phyloP scores from a whole-genome alignment of 1,140 invertebrate species.

The Anadara kagoshimensis region DNA sequence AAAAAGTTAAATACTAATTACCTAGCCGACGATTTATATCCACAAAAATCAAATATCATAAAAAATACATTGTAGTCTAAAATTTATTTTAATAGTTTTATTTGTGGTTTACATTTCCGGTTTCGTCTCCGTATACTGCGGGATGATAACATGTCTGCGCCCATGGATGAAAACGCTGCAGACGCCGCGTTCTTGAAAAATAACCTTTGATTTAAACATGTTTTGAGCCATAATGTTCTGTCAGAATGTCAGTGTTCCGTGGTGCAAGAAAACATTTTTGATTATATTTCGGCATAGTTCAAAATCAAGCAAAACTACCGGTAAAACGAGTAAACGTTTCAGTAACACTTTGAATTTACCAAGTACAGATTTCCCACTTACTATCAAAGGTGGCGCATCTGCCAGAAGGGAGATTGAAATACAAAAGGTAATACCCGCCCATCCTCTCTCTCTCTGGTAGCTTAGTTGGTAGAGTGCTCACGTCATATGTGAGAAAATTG shows the following conservation, averaged over 20 bases:
- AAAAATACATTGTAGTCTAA: too few species aligned
- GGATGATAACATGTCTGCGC: conserved; percentile 54
- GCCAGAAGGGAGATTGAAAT: conserved; percentile 79
- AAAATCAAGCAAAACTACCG: conserved; percentile 35
- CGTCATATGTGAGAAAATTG: too few species aligned
- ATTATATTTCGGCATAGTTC: neutral
- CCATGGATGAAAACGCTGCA: conserved; percentile 9
- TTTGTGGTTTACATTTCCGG: neutral
- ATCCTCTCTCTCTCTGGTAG: too few species aligned
- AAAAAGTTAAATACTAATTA: too few species aligned
- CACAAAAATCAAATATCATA: too few species aligned
- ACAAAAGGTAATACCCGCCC: conserved; percentile 72
- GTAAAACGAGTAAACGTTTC: conserved; percentile 52
- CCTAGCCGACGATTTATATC: too few species aligned
- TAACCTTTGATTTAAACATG: too few species aligned
- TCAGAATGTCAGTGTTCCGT: too few species aligned
- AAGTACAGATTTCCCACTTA: conserved; percentile 81
- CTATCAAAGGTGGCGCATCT: conserved; percentile 77
- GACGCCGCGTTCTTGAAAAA: neutral
- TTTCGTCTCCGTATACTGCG: conserved; percentile 32
- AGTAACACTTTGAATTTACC: conserved; percentile 81
- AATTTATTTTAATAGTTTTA: neutral
- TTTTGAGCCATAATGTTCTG: too few species aligned
- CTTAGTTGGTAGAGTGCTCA: too few species aligned
- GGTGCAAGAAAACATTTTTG: too few species aligned